Evolutionary conservation across 2,888 invertebrate species (phyloP).

Genomic region (Eurois occulta): DNA sequence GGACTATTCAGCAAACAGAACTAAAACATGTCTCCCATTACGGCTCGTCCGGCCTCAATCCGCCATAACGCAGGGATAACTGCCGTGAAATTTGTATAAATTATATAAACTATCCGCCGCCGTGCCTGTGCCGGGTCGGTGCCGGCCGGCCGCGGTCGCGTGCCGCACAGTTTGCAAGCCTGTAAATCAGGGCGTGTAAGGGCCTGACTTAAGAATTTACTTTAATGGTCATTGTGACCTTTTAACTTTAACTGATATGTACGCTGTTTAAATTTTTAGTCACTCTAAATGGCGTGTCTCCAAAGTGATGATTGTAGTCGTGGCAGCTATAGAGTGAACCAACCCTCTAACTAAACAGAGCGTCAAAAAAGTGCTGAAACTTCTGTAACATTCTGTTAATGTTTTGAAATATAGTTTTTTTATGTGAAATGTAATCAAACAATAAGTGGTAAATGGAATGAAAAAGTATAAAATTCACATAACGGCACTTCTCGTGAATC

Average conservation of each 20-base stretch:
- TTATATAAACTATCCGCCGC: conserved; percentile 72
- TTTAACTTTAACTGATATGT: conserved; percentile 29
- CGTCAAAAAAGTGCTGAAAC: not conserved
- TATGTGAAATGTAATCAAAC: not conserved
- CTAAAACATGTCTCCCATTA: conserved; percentile 65
- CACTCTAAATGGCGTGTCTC: too few species aligned
- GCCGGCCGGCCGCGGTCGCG: conserved; percentile 53
- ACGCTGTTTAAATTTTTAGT: conserved; percentile 18
- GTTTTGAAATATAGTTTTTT: not conserved
- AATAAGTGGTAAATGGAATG: not conserved
- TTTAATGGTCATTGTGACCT: conserved; percentile 49
- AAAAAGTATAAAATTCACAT: conserved; percentile 6
- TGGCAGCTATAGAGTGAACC: too few species aligned
- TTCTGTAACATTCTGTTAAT: not conserved
- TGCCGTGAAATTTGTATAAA: conserved; percentile 75
- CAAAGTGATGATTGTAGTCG: not conserved
- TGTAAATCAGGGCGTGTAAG: conserved; percentile 75
- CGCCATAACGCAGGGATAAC: conserved; percentile 67
- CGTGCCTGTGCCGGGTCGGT: conserved; percentile 15
- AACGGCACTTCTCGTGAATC: not conserved
- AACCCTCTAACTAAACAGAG: not conserved
- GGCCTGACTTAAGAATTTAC: conserved; percentile 60
- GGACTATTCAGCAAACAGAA: conserved; percentile 48
- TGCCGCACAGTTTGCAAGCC: conserved; percentile 63
- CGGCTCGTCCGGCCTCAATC: conserved; percentile 46